Percentiles rank a stretch among this genome's conserved stretches.
Evolutionary conservation across 2,113 vertebrate species (phyloP).

Genomic region (Rhinolophus sinicus): DNA sequence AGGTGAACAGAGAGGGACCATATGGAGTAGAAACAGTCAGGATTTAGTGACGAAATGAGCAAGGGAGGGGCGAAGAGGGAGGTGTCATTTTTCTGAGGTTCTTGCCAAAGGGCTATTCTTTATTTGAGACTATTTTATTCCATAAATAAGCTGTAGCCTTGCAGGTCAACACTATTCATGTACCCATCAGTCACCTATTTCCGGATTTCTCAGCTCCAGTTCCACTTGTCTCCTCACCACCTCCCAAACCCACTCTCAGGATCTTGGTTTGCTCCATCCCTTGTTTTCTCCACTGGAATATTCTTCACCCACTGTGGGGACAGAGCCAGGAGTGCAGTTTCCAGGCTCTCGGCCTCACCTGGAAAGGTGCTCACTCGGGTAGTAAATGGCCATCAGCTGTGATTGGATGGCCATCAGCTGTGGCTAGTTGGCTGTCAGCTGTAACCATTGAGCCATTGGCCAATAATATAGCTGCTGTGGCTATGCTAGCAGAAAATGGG

Average conservation of each 20-base stretch:
- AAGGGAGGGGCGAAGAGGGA: background rate
- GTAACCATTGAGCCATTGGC: too few relatives aligned
- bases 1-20: background rate
- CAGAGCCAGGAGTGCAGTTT: too few relatives aligned
- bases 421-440: too few relatives aligned
- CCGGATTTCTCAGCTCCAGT: background rate
- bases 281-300: background rate
- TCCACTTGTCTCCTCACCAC: background rate
- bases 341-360: too few relatives aligned
- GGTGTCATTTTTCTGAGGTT: background rate
- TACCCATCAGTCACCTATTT: background rate
- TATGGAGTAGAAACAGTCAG: background rate
- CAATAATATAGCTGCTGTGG: too few relatives aligned
- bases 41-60: background rate
- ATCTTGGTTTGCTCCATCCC: background rate
- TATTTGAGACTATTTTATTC: background rate
- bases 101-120: background rate
- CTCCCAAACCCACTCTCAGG: background rate
- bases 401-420: too few relatives aligned
- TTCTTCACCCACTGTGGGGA: too few relatives aligned
- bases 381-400: too few relatives aligned
- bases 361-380: too few relatives aligned
- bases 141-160: background rate
- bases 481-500: too few relatives aligned
- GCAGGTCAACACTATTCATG: too few relatives aligned